Conservation (phyloP, 2,113 vertebrate genomes). For the Pseudolaguvia tuberculata region DNA sequence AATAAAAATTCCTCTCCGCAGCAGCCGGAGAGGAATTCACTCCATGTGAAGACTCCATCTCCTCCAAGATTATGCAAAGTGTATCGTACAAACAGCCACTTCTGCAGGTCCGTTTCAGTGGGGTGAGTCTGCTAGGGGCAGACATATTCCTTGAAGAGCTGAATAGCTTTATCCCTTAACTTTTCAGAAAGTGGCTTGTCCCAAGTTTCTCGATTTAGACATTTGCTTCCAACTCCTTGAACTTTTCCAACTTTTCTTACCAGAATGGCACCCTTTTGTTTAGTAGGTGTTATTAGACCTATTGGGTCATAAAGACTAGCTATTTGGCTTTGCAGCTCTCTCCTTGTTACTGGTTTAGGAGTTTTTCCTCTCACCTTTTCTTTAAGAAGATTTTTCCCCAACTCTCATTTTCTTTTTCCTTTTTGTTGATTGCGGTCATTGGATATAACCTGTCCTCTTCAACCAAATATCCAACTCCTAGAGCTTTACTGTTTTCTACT, state of each 20-base stretch:
- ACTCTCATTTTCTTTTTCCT: slow-evolving; percentile 29
- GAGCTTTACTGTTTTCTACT: neutral
- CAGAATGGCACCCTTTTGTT: slow-evolving; percentile 42
- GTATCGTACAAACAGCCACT: slow-evolving; percentile 19
- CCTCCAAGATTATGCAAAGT: slow-evolving; percentile 21
- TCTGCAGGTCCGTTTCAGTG: slow-evolving; percentile 37
- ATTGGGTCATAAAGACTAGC: slow-evolving; percentile 32
- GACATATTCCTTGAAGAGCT: slow-evolving; percentile 22
- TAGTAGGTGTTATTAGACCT: slow-evolving; percentile 9
- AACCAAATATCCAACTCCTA: slow-evolving; percentile 15
- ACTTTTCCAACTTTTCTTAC: slow-evolving; percentile 38
- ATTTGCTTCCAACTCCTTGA: slow-evolving; percentile 25
- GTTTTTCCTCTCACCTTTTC: slow-evolving; percentile 20
- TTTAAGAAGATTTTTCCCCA: neutral
- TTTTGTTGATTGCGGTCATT: slow-evolving; percentile 25
- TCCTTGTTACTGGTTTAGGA: slow-evolving; percentile 20
- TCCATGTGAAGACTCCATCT: slow-evolving; percentile 3
- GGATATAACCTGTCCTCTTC: slow-evolving; percentile 19
- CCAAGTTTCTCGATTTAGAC: slow-evolving; percentile 14
- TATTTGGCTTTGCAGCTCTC: slow-evolving; percentile 38
- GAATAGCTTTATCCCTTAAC: slow-evolving; percentile 37
- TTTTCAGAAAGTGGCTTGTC: slow-evolving; percentile 36
- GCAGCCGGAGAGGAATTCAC: too few species aligned
- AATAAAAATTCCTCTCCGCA: too few species aligned
- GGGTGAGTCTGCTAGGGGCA: slow-evolving; percentile 5